Evolutionary conservation across 2,888 invertebrate species (phyloP).

Genomic region (Tenthredo scrophulariae): DNA sequence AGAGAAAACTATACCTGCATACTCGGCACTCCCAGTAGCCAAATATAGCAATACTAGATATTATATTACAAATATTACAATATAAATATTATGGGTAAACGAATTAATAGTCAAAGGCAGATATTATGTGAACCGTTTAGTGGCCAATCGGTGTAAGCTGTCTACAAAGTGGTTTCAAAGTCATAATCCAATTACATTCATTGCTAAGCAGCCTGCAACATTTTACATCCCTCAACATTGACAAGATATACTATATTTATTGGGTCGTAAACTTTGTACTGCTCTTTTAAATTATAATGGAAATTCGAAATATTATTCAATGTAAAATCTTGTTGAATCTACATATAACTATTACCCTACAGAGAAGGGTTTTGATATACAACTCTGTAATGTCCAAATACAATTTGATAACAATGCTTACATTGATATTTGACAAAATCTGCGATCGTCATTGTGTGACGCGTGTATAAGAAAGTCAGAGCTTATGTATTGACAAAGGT

Average conservation of each 20-base stretch:
- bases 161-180: constrained; percentile 46
- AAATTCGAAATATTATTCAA: constrained; percentile 4
- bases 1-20: constrained; percentile 59
- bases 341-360: constrained; percentile 25
- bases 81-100: constrained; percentile 48
- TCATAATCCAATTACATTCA: constrained; percentile 46
- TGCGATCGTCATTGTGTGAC: neutral
- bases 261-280: constrained; percentile 44
- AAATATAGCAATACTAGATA: constrained; percentile 77
- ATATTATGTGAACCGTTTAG: constrained; percentile 43
- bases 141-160: constrained; percentile 47
- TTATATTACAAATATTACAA: constrained; percentile 51
- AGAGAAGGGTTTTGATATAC: constrained; percentile 11
- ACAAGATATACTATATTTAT: constrained; percentile 42
- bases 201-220: constrained; percentile 49
- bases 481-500: constrained; percentile 24
- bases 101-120: constrained; percentile 35
- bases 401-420: constrained; percentile 47
- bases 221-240: constrained; percentile 45
- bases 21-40: constrained; percentile 70
- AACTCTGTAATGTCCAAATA: constrained; percentile 50
- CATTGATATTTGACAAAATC: constrained; percentile 32
- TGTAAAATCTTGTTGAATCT: constrained; percentile 27
- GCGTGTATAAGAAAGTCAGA: constrained; percentile 41
- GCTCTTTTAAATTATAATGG: constrained; percentile 41